A percentile compares a stretch with the other conserved stretches of the same genome.
Conservation (phyloP, 2,888 invertebrate species). For the Sphaerophoria rueppellii region DNA sequence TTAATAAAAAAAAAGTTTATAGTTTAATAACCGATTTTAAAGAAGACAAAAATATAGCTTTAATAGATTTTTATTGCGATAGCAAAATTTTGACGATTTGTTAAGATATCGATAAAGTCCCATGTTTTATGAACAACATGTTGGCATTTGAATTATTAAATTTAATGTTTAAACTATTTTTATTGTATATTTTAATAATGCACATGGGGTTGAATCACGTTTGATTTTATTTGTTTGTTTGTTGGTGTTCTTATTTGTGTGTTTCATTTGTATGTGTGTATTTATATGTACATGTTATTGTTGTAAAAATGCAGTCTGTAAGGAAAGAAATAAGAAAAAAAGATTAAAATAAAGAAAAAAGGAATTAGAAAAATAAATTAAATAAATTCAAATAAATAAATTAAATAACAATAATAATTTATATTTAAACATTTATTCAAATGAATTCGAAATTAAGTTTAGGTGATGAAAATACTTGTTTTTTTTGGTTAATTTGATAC, state of each 20-base stretch:
- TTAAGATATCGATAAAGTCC: constrained; percentile 68
- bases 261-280: constrained; percentile 26
- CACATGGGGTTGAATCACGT: constrained; percentile 53
- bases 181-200: constrained; percentile 62
- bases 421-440: neutral
- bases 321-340: constrained; percentile 74
- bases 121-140: constrained; percentile 66
- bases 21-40: constrained; percentile 36
- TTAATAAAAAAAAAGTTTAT: constrained; percentile 29
- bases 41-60: constrained; percentile 18
- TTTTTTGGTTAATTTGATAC: neutral
- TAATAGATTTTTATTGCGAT: constrained; percentile 60
- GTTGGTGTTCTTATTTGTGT: constrained; percentile 16
- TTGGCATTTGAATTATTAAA: constrained; percentile 43
- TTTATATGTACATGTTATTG: constrained; percentile 60
- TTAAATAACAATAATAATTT: constrained; percentile 15
- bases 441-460: constrained; percentile 35
- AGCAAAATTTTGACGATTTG: constrained; percentile 59
- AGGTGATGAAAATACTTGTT: constrained; percentile 44
- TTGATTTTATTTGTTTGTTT: constrained; percentile 18
- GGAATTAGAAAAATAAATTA: constrained; percentile 39
- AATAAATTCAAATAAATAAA: constrained; percentile 5
- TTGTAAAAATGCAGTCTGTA: constrained; percentile 73
- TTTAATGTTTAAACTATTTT: constrained; percentile 43
- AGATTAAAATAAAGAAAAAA: constrained; percentile 59